phyloP scores from a whole-genome alignment of 2,888 invertebrate species.

The Baccha elongata region DNA sequence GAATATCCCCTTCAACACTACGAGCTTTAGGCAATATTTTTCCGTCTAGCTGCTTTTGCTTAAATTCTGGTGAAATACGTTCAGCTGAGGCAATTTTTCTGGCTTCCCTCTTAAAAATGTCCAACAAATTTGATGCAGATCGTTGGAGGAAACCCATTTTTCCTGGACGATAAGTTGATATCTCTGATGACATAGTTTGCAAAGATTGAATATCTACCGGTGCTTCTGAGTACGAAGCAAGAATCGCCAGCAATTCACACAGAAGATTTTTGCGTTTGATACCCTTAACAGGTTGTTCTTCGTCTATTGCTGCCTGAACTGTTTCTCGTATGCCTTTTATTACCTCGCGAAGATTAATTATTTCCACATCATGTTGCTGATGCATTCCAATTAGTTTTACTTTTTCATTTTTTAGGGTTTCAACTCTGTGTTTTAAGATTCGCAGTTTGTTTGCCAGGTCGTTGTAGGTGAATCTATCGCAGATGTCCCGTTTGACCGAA shows the following conservation, averaged over 20 bases:
- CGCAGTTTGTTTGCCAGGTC: conserved; percentile 83
- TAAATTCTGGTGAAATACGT: conserved; percentile 74
- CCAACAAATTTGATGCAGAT: conserved; percentile 77
- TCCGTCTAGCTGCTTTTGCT: conserved; percentile 75
- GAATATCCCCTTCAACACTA: conserved; percentile 73
- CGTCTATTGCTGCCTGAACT: conserved; percentile 84
- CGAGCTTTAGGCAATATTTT: conserved; percentile 74
- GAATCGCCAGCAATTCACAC: conserved; percentile 82
- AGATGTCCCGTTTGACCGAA: conserved; percentile 81
- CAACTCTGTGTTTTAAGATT: conserved; percentile 81
- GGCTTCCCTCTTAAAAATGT: conserved; percentile 78
- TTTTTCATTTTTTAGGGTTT: conserved; percentile 78
- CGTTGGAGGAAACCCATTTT: conserved; percentile 87
- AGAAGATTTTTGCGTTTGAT: conserved; percentile 84
- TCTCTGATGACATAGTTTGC: conserved; percentile 78
- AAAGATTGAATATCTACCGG: conserved; percentile 80
- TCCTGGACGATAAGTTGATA: conserved; percentile 85
- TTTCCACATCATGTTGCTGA: conserved; percentile 83
- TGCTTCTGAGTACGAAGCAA: conserved; percentile 76
- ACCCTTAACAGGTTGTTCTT: conserved; percentile 81
- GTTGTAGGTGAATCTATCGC: conserved; percentile 81
- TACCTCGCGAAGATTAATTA: conserved; percentile 83
- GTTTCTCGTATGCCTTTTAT: conserved; percentile 86
- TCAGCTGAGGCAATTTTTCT: conserved; percentile 74
- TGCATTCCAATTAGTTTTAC: conserved; percentile 78